A percentile compares a stretch with the other conserved stretches of the same genome.
Conservation (phyloP, 2,113 vertebrate species). For the Macquaria australasica region DNA sequence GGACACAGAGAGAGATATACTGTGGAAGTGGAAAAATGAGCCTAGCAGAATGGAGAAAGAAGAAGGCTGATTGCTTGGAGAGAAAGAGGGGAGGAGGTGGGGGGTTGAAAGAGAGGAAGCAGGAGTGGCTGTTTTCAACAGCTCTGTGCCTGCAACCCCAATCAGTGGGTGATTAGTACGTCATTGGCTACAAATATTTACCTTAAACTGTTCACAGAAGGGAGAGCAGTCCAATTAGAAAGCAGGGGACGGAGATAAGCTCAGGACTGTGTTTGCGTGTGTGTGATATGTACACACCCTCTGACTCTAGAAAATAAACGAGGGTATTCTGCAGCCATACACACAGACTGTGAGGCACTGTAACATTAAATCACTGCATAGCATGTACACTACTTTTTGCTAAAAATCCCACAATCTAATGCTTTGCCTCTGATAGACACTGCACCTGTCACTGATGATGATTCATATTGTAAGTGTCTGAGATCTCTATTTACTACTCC, state of each 20-base stretch:
- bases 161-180: slow-evolving; percentile 78
- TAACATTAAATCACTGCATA: background rate
- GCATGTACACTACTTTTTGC: background rate
- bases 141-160: slow-evolving; percentile 61
- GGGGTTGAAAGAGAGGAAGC: slow-evolving; percentile 48
- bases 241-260: slow-evolving; percentile 53
- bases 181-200: slow-evolving; percentile 79
- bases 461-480: background rate
- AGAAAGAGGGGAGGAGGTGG: slow-evolving; percentile 18
- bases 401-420: background rate
- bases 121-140: slow-evolving; percentile 59
- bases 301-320: slow-evolving; percentile 31
- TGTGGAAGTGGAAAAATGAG: slow-evolving; percentile 63
- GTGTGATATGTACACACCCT: slow-evolving; percentile 26
- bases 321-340: slow-evolving; percentile 8
- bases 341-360: background rate
- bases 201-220: slow-evolving; percentile 75
- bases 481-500: no score
- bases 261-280: slow-evolving; percentile 30
- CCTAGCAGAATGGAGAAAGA: slow-evolving; percentile 56
- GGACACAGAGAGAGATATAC: slow-evolving; percentile 37
- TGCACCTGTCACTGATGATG: background rate
- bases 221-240: slow-evolving; percentile 66
- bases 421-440: background rate
- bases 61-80: slow-evolving; percentile 56